phyloP scores from a whole-genome alignment of 2,888 invertebrate genomes.

The Lamellibrachia satsuma region DNA sequence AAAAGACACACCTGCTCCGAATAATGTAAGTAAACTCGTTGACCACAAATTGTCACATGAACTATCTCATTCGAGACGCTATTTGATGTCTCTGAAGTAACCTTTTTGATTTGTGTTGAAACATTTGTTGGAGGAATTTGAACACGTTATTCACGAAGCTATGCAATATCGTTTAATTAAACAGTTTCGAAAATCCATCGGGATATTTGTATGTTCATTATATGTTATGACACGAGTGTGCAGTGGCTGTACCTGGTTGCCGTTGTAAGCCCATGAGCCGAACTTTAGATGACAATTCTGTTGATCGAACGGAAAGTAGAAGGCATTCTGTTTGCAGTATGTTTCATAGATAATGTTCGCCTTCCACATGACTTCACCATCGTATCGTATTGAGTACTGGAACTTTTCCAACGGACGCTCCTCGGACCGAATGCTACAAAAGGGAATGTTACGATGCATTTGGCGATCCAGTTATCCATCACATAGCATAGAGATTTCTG shows the following conservation, averaged over 20 bases:
- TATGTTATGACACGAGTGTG: background rate
- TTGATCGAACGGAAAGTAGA: slow-evolving; percentile 21
- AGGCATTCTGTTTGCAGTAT: background rate
- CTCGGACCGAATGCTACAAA: background rate
- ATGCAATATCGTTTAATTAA: no score
- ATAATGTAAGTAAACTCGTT: no score
- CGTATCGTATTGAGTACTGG: background rate
- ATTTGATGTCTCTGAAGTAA: no score
- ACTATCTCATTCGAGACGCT: no score
- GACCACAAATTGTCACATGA: no score
- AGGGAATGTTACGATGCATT: background rate
- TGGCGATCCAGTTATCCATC: no score
- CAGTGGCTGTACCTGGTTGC: slow-evolving; percentile 3
- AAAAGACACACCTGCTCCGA: no score
- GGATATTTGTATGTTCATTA: background rate
- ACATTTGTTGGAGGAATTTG: no score
- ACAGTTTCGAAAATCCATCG: no score
- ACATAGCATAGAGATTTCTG: no score
- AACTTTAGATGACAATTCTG: slow-evolving; percentile 18
- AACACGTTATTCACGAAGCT: no score
- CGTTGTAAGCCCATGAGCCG: slow-evolving; percentile 20
- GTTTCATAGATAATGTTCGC: background rate
- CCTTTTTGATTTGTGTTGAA: no score
- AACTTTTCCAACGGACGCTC: background rate
- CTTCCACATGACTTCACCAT: background rate